phyloP scores from a whole-genome alignment of 2,888 invertebrate species.

The Drosophila diplacantha region DNA sequence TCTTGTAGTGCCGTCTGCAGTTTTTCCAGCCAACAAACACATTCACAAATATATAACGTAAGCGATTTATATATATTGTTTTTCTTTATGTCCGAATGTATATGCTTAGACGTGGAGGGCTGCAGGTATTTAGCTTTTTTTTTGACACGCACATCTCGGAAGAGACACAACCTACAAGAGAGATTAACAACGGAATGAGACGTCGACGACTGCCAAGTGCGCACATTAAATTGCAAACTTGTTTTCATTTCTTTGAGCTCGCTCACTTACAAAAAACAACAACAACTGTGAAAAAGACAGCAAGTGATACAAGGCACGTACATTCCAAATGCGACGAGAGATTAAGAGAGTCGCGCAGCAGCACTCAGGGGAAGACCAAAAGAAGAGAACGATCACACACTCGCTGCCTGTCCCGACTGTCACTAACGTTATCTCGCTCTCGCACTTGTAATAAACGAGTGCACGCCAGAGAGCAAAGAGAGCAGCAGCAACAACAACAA shows the following conservation, averaged over 20 bases:
- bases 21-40: conserved; percentile 34
- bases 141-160: conserved; percentile 19
- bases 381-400: conserved; percentile 42
- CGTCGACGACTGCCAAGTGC: conserved; percentile 66
- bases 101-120: conserved; percentile 61
- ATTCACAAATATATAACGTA: conserved; percentile 48
- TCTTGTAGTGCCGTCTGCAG: conserved; percentile 39
- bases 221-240: conserved; percentile 70
- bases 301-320: conserved; percentile 74
- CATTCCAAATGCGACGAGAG: conserved; percentile 59
- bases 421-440: conserved; percentile 23
- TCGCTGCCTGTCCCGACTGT: conserved; percentile 39
- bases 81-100: conserved; percentile 13
- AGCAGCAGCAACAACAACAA: conserved; percentile 44
- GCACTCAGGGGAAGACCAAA: background rate
- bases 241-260: conserved; percentile 57
- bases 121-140: conserved; percentile 21
- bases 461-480: conserved; percentile 59
- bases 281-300: conserved; percentile 34
- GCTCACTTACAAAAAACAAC: conserved; percentile 53
- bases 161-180: conserved; percentile 29
- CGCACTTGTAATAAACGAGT: conserved; percentile 64
- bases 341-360: conserved; percentile 14
- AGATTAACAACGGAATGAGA: conserved; percentile 12
- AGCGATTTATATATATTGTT: conserved; percentile 44